These are phyloP conservation scores for Gibbula magus DNA, from an alignment of 2,888 invertebrate species.

Conservation along the genomic window DNA sequence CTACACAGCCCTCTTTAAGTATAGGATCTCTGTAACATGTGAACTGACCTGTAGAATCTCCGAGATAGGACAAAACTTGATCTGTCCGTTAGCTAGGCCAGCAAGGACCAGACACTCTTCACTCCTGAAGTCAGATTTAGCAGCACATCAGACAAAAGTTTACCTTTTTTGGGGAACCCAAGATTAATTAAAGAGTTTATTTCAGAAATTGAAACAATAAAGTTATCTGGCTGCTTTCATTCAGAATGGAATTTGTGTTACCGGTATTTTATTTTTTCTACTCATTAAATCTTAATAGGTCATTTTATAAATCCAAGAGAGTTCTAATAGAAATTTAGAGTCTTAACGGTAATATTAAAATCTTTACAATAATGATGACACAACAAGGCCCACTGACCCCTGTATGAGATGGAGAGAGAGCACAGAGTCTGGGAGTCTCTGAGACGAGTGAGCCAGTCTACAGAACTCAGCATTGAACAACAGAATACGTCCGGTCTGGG, in stretches of 20 bases:
- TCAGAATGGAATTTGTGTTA: too few relatives aligned
- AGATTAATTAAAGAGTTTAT: too few relatives aligned
- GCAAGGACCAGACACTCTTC: slow-evolving; percentile 60
- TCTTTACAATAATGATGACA: background rate
- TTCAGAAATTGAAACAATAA: too few relatives aligned
- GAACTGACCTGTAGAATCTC: slow-evolving; percentile 58
- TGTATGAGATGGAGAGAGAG: slow-evolving; percentile 56
- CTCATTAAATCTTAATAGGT: too few relatives aligned
- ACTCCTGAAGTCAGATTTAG: background rate
- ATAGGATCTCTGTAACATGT: background rate
- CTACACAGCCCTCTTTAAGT: background rate
- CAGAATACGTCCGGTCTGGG: slow-evolving; percentile 65
- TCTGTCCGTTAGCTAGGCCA: slow-evolving; percentile 66
- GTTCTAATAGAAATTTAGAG: too few relatives aligned
- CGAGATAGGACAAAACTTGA: slow-evolving; percentile 58
- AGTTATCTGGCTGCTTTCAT: too few relatives aligned
- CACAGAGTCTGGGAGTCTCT: slow-evolving; percentile 61
- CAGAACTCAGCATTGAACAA: slow-evolving; percentile 58
- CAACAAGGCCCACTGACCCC: slow-evolving; percentile 44
- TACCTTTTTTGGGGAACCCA: too few relatives aligned
- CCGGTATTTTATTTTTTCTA: too few relatives aligned
- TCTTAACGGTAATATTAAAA: too few relatives aligned
- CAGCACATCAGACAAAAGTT: too few relatives aligned
- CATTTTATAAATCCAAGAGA: too few relatives aligned
- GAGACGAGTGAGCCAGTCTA: slow-evolving; percentile 50